A percentile compares a stretch with the other conserved stretches of the same genome.
These are phyloP conservation scores for Catharus minimus DNA, from an alignment of 2,113 vertebrate genomes.

Conservation along the genomic window DNA sequence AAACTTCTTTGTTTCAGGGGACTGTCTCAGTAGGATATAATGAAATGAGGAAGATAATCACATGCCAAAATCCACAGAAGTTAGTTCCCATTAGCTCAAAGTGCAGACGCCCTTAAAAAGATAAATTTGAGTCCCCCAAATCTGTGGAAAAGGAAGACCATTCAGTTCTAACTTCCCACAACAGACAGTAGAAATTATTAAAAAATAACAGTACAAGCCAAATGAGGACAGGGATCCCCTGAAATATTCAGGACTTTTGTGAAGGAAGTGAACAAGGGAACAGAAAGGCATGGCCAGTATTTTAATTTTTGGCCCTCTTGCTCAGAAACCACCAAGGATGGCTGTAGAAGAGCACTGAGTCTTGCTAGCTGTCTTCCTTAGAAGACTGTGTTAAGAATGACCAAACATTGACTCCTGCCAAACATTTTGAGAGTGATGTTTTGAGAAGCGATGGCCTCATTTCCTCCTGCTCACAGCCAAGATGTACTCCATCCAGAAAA, in stretches of 20 bases:
- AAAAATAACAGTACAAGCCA: neutral
- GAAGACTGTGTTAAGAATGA: neutral
- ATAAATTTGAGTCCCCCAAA: neutral
- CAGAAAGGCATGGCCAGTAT: neutral
- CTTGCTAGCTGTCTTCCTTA: neutral
- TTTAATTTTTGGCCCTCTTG: neutral
- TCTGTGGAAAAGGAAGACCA: neutral
- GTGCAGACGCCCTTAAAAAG: neutral
- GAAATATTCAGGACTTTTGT: neutral
- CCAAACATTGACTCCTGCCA: neutral
- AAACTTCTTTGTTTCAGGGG: neutral
- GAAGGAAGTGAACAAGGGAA: neutral
- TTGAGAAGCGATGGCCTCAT: conserved; percentile 35
- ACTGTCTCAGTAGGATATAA: neutral
- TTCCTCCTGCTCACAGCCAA: conserved; percentile 39
- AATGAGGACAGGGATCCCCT: neutral
- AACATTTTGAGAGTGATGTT: conserved; percentile 7
- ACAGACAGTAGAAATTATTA: neutral
- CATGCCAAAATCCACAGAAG: neutral
- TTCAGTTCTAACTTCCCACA: neutral
- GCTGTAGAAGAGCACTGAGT: neutral
- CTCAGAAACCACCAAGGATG: neutral
- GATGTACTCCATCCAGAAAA: conserved; percentile 44
- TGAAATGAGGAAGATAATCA: neutral
- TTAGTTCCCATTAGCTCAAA: neutral